These are phyloP conservation scores for Luperina testacea DNA, from an alignment of 2,888 invertebrate genomes.

Conservation along the genomic window DNA sequence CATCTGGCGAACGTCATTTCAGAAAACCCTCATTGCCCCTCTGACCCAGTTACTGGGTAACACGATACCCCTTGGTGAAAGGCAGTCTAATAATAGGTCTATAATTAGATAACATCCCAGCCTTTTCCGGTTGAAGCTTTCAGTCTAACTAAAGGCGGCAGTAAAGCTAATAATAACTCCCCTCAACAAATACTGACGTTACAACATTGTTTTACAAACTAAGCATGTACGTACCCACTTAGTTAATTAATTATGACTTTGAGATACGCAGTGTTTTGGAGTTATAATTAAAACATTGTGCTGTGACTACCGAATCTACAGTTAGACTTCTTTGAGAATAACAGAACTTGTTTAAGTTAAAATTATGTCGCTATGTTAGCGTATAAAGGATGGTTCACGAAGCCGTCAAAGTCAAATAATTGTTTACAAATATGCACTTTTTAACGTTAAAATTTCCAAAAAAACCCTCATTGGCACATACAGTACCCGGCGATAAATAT, in stretches of 20 bases:
- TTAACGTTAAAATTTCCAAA: too few species aligned
- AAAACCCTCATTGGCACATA: too few species aligned
- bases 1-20: too few species aligned
- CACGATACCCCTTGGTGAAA: too few species aligned
- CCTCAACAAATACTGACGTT: conserved; percentile 1
- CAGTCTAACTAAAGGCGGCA: background rate
- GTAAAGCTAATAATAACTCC: conserved; percentile 10
- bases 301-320: conserved; percentile 11
- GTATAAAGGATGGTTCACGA: too few species aligned
- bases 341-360: conserved; percentile 11
- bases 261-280: conserved; percentile 29
- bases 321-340: background rate
- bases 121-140: background rate
- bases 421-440: too few species aligned
- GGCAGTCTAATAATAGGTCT: too few species aligned
- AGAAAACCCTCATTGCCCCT: too few species aligned
- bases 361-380: background rate
- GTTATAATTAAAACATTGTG: conserved; percentile 44
- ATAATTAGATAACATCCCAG: background rate
- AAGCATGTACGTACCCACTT: background rate
- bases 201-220: conserved; percentile 34
- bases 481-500: too few species aligned
- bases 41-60: too few species aligned
- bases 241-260: conserved; percentile 36
- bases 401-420: too few species aligned